phyloP scores from a whole-genome alignment of 2,888 invertebrate genomes.

The Lydus trimaculatus region DNA sequence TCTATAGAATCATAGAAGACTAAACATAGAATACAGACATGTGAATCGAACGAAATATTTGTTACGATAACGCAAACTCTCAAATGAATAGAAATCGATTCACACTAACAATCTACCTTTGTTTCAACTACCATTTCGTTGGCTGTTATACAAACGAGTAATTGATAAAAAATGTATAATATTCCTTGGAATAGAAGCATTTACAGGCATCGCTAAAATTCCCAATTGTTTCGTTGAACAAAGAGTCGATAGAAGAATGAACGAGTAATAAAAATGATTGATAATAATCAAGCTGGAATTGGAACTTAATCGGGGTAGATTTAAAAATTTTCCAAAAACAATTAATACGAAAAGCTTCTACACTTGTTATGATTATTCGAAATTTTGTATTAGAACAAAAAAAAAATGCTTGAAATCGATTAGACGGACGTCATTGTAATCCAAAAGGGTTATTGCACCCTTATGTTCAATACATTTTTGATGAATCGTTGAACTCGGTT shows the following conservation, averaged over 20 bases:
- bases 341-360: background rate
- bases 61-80: background rate
- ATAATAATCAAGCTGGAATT: background rate
- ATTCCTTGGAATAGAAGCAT: background rate
- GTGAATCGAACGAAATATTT: background rate
- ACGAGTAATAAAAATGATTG: background rate
- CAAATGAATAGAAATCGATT: background rate
- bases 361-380: background rate
- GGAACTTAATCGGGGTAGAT: too few species aligned
- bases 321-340: too few species aligned
- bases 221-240: background rate
- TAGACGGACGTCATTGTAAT: background rate
- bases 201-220: background rate
- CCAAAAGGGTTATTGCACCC: background rate
- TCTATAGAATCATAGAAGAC: background rate
- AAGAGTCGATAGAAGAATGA: background rate
- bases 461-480: background rate
- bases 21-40: background rate
- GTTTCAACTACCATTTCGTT: background rate
- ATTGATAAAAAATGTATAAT: background rate
- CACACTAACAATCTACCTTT: background rate
- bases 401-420: conserved; percentile 1
- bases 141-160: background rate
- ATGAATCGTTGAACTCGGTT: background rate
- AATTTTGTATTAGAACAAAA: background rate